Conservation (phyloP, 2,797 vertebrate species). For the Dallia pectoralis region DNA sequence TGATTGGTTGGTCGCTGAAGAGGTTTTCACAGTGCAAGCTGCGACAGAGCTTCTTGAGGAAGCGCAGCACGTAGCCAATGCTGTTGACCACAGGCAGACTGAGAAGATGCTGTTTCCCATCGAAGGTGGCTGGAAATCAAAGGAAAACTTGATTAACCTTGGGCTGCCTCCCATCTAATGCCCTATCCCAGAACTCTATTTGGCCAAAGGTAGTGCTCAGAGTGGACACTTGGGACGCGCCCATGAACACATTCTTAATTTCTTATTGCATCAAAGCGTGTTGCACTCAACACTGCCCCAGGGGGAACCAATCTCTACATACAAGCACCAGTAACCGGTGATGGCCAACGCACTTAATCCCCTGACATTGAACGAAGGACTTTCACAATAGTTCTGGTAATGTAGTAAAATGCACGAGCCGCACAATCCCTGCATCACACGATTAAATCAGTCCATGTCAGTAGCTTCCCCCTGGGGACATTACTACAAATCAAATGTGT, state of each 20-base stretch:
- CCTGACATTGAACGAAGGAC: no score
- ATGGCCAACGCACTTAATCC: no score
- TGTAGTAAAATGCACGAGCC: background rate
- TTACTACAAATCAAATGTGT: background rate
- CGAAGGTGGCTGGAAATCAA: conserved; percentile 83
- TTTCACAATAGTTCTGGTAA: no score
- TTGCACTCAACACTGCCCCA: background rate
- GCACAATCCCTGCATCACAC: background rate
- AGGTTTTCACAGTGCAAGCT: conserved; percentile 93
- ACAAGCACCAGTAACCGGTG: no score
- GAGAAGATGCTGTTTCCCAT: conserved; percentile 94
- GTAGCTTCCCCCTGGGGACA: background rate
- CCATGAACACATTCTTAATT: background rate
- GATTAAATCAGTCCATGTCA: background rate
- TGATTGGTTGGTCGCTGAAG: conserved; percentile 95
- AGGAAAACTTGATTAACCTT: background rate
- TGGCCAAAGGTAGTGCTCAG: no score
- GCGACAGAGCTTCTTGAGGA: conserved; percentile 94
- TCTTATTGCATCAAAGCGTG: background rate
- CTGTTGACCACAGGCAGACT: conserved; percentile 94
- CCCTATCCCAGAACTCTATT: no score
- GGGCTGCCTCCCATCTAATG: no score
- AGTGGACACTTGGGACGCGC: no score
- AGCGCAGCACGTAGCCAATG: conserved; percentile 91
- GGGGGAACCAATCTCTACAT: background rate